A percentile compares a stretch with the other conserved stretches of the same genome.
Conservation (phyloP, 2,113 vertebrate species). For the Oncorhynchus kisutch region DNA sequence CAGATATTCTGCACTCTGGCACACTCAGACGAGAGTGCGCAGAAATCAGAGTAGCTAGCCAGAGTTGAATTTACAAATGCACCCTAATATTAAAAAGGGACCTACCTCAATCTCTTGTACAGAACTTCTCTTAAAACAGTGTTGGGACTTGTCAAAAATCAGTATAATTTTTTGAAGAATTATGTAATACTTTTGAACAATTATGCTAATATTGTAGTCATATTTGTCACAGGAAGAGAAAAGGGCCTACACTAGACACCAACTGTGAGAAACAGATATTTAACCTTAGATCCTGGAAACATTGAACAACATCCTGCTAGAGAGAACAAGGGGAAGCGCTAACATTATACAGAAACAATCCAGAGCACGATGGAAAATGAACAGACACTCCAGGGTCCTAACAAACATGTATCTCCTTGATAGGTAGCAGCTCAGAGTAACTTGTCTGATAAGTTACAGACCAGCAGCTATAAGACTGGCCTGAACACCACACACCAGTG, state of each 20-base stretch:
- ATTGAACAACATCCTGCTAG: neutral
- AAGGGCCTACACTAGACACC: neutral
- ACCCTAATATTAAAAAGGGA: no score
- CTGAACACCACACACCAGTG: neutral
- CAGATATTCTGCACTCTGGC: no score
- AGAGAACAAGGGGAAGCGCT: neutral
- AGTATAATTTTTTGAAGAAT: no score
- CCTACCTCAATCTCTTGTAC: no score
- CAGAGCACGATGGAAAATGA: constrained; percentile 17
- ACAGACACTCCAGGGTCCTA: constrained; percentile 3
- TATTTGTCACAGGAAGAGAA: neutral
- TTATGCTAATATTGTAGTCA: no score
- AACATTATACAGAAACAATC: neutral
- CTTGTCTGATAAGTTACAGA: neutral
- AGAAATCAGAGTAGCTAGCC: no score
- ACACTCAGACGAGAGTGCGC: no score
- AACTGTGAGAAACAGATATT: no score
- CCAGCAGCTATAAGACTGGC: neutral
- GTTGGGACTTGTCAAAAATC: no score
- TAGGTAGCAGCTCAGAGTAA: constrained; percentile 10
- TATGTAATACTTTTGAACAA: no score
- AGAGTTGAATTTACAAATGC: no score
- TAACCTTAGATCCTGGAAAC: neutral
- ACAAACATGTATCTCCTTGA: neutral
- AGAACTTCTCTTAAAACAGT: no score